Conservation (phyloP, 2,797 vertebrate genomes). For the Zenarchopterus dispar region DNA sequence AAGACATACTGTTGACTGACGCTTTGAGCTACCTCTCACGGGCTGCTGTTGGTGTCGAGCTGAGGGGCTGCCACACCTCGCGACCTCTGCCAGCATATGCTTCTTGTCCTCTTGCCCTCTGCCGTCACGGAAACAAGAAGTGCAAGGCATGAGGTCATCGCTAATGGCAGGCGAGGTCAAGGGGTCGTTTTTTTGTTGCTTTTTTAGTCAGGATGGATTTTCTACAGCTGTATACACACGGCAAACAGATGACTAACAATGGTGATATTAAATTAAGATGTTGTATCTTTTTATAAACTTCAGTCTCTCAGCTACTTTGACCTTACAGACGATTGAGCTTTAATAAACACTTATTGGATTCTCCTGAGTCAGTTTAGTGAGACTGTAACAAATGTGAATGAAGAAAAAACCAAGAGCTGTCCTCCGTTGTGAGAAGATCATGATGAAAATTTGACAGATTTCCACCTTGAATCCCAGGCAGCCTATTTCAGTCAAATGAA, state of each 20-base stretch:
- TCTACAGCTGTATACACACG: conserved; percentile 59
- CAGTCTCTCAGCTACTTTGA: too few relatives aligned
- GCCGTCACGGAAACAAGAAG: conserved; percentile 38
- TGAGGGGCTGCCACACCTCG: conserved; percentile 18
- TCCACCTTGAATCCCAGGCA: too few relatives aligned
- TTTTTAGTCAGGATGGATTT: conserved; percentile 66
- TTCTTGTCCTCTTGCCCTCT: conserved; percentile 51
- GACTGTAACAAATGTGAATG: conserved; percentile 39
- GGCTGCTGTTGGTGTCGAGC: conserved; percentile 47
- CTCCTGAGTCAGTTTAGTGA: conserved; percentile 3
- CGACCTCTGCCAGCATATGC: conserved; percentile 45
- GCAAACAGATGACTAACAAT: conserved; percentile 55
- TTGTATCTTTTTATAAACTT: neutral
- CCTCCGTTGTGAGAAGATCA: neutral
- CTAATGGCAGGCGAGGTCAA: conserved; percentile 63
- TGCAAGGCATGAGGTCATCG: conserved; percentile 44
- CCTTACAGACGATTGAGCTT: conserved; percentile 39
- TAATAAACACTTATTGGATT: conserved; percentile 45
- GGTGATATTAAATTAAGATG: conserved; percentile 48
- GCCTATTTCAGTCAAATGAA: too few relatives aligned
- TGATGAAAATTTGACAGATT: too few relatives aligned
- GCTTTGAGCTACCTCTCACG: conserved; percentile 68
- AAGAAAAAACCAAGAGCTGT: conserved; percentile 30
- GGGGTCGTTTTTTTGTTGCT: conserved; percentile 3
- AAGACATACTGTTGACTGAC: conserved; percentile 51